These are phyloP conservation scores for Caenorhabditis macrosperma DNA, from an alignment of 2,888 invertebrate genomes.

Conservation along the genomic window DNA sequence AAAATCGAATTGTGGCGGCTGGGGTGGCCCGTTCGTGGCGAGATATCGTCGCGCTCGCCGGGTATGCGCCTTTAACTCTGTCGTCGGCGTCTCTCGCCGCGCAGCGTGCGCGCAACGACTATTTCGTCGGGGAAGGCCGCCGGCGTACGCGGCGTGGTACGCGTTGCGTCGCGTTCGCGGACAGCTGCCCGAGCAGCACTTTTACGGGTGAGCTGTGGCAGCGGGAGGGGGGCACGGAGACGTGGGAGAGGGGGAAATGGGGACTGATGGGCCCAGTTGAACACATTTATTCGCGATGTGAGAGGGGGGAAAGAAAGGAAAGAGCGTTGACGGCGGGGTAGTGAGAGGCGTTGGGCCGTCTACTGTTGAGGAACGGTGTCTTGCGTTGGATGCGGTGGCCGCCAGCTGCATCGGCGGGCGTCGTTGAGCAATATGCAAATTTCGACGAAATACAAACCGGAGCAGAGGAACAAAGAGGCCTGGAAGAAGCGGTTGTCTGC, in stretches of 20 bases:
- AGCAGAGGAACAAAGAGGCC: slow-evolving; percentile 63
- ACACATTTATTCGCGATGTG: slow-evolving; percentile 13
- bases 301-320: not conserved
- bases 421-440: slow-evolving; percentile 59
- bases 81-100: slow-evolving; percentile 31
- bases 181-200: slow-evolving; percentile 6
- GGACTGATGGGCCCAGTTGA: not conserved
- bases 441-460: slow-evolving; percentile 60
- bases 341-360: not conserved
- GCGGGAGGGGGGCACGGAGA: too few species aligned
- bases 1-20: slow-evolving; percentile 57
- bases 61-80: slow-evolving; percentile 38
- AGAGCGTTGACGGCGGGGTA: slow-evolving; percentile 8
- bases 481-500: slow-evolving; percentile 21
- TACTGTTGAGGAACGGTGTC: not conserved
- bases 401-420: slow-evolving; percentile 63
- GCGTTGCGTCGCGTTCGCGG: slow-evolving; percentile 13
- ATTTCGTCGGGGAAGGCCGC: slow-evolving; percentile 22
- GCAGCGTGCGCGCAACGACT: not conserved
- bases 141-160: not conserved
- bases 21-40: slow-evolving; percentile 26
- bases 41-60: slow-evolving; percentile 22
- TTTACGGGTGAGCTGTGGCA: too few species aligned
- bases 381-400: slow-evolving; percentile 51
- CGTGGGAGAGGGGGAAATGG: slow-evolving; percentile 7